A percentile compares a stretch with the other conserved stretches of the same genome.
These are phyloP conservation scores for Oophaga sylvatica DNA, from an alignment of 2,797 vertebrate genomes.

Conservation along the genomic window DNA sequence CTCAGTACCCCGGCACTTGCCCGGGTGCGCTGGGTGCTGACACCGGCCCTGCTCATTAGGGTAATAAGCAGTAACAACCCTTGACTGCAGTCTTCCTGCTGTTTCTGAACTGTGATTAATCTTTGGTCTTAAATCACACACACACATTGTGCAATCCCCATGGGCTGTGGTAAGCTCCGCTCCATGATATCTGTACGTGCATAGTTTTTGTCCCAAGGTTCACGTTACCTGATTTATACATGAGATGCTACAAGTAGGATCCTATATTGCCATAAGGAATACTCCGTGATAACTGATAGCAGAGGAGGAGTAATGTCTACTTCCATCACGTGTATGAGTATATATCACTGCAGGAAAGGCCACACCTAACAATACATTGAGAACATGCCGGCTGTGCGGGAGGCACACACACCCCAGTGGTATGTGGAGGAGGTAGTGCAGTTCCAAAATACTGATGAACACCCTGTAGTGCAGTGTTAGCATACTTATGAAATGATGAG, in stretches of 20 bases:
- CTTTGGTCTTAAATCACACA: not conserved
- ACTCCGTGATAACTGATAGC: not conserved
- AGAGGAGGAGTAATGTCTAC: not conserved
- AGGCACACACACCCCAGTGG: too few relatives aligned
- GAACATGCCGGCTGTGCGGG: too few relatives aligned
- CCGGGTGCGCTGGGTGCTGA: too few relatives aligned
- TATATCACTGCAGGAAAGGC: not conserved
- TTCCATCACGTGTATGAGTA: not conserved
- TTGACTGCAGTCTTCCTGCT: too few relatives aligned
- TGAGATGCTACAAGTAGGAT: not conserved
- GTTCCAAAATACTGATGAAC: too few relatives aligned
- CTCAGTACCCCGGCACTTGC: too few relatives aligned
- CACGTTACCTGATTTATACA: not conserved
- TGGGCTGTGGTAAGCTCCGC: not conserved
- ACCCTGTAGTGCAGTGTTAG: too few relatives aligned
- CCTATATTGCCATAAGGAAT: not conserved
- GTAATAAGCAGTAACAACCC: too few relatives aligned
- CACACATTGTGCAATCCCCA: not conserved
- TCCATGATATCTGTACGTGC: not conserved
- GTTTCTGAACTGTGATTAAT: not conserved
- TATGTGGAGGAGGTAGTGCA: too few relatives aligned
- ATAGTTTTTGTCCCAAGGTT: not conserved
- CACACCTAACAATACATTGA: too few relatives aligned
- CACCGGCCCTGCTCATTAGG: too few relatives aligned
- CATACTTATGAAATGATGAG: too few relatives aligned